A percentile compares a stretch with the other conserved stretches of the same genome.
Evolutionary conservation across 2,797 vertebrate genomes (phyloP).

Genomic region (Holocentrus rufus): DNA sequence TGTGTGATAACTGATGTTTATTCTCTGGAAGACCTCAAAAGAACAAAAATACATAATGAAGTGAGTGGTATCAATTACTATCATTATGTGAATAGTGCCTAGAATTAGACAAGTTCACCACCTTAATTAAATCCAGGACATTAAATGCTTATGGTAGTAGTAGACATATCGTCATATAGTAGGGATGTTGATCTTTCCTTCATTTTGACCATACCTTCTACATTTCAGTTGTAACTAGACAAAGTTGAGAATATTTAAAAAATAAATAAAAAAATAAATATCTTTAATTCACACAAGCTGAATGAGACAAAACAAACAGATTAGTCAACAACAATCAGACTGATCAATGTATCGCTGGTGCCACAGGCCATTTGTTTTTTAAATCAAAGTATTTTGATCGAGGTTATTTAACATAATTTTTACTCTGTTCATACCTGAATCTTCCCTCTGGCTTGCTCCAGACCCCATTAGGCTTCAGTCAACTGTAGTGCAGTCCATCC

Average conservation of each 20-base stretch:
- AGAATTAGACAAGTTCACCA: too few relatives aligned
- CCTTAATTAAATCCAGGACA: too few relatives aligned
- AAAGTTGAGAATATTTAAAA: too few relatives aligned
- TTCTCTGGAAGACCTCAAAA: not conserved
- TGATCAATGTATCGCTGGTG: not conserved
- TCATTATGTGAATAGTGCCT: not conserved
- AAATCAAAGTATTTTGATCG: not conserved
- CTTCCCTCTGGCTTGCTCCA: conserved; percentile 71
- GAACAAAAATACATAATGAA: not conserved
- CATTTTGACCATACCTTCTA: not conserved
- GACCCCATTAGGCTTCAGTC: conserved; percentile 76
- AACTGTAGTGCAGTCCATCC: conserved; percentile 29
- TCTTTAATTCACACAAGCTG: too few relatives aligned
- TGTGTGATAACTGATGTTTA: not conserved
- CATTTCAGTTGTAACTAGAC: not conserved
- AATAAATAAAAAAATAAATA: too few relatives aligned
- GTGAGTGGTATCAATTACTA: not conserved
- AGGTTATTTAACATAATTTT: not conserved
- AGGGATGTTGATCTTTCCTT: not conserved
- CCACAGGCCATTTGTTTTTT: not conserved
- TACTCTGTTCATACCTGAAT: conserved; percentile 66
- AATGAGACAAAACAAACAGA: too few relatives aligned
- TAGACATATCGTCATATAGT: not conserved
- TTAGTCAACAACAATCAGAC: not conserved
- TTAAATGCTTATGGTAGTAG: too few relatives aligned